Evolutionary conservation across 2,888 invertebrate species (phyloP).

Genomic region (Agriopis aurantiaria): DNA sequence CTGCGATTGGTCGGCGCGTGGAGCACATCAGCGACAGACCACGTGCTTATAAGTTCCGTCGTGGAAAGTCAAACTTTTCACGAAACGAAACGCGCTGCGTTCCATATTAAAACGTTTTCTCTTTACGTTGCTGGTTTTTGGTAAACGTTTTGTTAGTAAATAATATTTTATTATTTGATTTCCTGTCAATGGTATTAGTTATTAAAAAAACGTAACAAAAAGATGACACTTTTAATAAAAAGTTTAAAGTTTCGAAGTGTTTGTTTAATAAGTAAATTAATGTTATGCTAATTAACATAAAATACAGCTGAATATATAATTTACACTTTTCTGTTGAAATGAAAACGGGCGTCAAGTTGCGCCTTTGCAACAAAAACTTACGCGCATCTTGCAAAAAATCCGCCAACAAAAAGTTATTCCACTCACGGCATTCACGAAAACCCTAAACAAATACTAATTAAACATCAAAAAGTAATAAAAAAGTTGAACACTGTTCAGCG

Average conservation of each 20-base stretch:
- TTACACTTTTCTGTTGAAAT: conserved; percentile 4
- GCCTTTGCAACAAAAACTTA: conserved; percentile 47
- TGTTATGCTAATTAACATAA: conserved; percentile 11
- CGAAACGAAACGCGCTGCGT: conserved; percentile 41
- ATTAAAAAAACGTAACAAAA: no score
- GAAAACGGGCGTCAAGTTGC: conserved; percentile 10
- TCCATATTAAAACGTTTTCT: conserved; percentile 30
- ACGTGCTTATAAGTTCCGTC: conserved; percentile 84
- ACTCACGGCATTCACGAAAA: conserved; percentile 62
- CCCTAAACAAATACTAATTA: conserved; percentile 58
- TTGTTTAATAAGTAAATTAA: neutral
- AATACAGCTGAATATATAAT: conserved; percentile 13
- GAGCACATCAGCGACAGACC: conserved; percentile 81
- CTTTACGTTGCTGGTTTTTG: neutral
- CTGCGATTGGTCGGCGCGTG: conserved; percentile 73
- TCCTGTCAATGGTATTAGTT: conserved; percentile 20
- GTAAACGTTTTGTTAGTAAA: neutral
- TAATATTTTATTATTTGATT: conserved; percentile 16
- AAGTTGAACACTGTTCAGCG: conserved; percentile 78
- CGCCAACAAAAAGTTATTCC: conserved; percentile 57
- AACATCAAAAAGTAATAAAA: conserved; percentile 64
- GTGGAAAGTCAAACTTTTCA: conserved; percentile 72
- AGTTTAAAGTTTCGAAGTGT: neutral
- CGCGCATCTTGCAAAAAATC: conserved; percentile 48
- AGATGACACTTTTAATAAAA: conserved; percentile 7